Evolutionary conservation across 2,797 vertebrate genomes (phyloP).

Genomic region (Hydrophis major): DNA sequence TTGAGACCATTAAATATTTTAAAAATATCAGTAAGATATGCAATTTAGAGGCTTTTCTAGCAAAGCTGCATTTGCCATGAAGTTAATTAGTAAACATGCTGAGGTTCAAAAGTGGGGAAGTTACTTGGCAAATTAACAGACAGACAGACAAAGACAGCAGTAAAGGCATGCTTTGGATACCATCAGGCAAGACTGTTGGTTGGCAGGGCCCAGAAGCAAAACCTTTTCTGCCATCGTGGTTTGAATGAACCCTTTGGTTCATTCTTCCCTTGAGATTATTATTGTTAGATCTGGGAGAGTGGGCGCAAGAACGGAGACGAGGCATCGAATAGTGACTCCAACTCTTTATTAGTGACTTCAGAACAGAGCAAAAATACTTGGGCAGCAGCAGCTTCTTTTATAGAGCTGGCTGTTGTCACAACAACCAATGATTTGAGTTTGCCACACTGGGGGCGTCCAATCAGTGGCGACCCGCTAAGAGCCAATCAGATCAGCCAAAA

Average conservation of each 20-base stretch:
- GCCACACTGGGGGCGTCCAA: too few species aligned
- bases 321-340: too few species aligned
- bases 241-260: background rate
- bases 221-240: background rate
- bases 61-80: conserved; percentile 9
- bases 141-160: background rate
- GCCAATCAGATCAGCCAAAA: too few species aligned
- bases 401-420: too few species aligned
- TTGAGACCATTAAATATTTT: background rate
- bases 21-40: background rate
- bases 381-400: too few species aligned
- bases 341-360: too few species aligned
- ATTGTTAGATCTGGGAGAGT: background rate
- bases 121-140: background rate
- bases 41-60: conserved; percentile 12
- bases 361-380: too few species aligned
- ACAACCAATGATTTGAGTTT: too few species aligned
- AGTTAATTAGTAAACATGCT: background rate
- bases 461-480: too few species aligned
- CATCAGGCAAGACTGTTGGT: background rate
- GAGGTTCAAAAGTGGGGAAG: background rate
- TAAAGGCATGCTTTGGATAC: background rate
- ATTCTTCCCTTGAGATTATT: background rate
- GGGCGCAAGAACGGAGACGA: too few species aligned
- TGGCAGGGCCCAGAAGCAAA: background rate